Percentiles rank a stretch among this genome's conserved stretches.
These are phyloP conservation scores for Platichthys flesus DNA, from an alignment of 2,113 vertebrate species.

Conservation along the genomic window DNA sequence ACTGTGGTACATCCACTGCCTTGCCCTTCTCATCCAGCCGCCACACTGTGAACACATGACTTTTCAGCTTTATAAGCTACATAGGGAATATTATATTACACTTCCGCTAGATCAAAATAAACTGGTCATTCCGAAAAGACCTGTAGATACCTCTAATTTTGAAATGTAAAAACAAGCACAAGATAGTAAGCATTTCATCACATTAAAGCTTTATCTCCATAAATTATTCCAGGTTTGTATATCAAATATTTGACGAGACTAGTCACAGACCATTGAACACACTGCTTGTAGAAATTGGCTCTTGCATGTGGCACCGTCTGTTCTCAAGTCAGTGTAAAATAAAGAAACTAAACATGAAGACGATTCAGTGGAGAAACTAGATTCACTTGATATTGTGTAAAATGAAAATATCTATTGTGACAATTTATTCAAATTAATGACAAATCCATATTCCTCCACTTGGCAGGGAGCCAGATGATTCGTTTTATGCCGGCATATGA, in stretches of 20 bases:
- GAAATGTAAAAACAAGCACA: too few relatives aligned
- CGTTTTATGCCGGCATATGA: conserved; percentile 38
- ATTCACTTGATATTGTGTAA: conserved; percentile 4
- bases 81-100: background rate
- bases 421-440: conserved; percentile 49
- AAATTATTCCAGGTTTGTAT: too few relatives aligned
- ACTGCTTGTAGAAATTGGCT: background rate
- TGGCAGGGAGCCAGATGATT: conserved; percentile 43
- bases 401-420: conserved; percentile 25
- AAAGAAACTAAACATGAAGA: background rate
- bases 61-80: background rate
- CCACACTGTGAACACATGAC: background rate
- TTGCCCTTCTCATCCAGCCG: background rate
- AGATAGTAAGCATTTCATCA: background rate
- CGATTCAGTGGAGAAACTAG: background rate
- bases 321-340: background rate
- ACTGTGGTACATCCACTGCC: background rate
- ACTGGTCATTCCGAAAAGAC: too few relatives aligned
- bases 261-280: background rate
- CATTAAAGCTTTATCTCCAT: background rate
- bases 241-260: background rate
- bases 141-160: too few relatives aligned
- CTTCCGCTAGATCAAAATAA: background rate
- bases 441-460: conserved; percentile 34
- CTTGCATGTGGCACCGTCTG: background rate